Percentiles rank a stretch among this genome's conserved stretches.
phyloP scores from a whole-genome alignment of 2,888 invertebrate species.

The Aquatica leii region DNA sequence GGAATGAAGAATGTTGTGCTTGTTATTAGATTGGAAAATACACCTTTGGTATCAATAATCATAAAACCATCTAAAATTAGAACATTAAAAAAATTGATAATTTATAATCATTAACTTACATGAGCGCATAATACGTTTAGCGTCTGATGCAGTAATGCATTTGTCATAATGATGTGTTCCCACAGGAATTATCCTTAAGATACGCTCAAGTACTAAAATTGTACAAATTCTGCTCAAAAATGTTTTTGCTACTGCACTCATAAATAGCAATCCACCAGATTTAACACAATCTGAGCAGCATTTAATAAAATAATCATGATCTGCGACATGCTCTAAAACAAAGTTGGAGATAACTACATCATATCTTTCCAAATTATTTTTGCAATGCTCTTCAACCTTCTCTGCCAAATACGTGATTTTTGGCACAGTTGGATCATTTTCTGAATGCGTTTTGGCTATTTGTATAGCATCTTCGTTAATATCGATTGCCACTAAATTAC shows the following conservation, averaged over 20 bases:
- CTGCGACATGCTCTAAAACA: slow-evolving; percentile 86
- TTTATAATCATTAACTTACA: background rate
- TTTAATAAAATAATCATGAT: slow-evolving; percentile 74
- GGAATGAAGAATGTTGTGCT: background rate
- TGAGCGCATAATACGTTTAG: background rate
- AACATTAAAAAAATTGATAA: background rate
- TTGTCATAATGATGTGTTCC: slow-evolving; percentile 82
- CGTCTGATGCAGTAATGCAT: background rate
- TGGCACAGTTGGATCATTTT: slow-evolving; percentile 56
- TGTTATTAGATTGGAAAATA: background rate
- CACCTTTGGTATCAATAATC: background rate
- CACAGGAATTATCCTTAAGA: slow-evolving; percentile 76
- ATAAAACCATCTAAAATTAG: background rate
- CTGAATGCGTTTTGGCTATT: slow-evolving; percentile 72
- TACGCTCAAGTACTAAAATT: slow-evolving; percentile 80
- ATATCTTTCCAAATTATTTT: slow-evolving; percentile 64
- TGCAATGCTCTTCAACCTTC: slow-evolving; percentile 65
- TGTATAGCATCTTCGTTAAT: slow-evolving; percentile 75
- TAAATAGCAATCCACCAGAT: slow-evolving; percentile 73
- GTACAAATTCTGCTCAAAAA: slow-evolving; percentile 71
- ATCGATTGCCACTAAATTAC: slow-evolving; percentile 83
- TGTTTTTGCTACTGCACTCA: slow-evolving; percentile 74
- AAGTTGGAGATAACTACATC: slow-evolving; percentile 90
- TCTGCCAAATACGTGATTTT: slow-evolving; percentile 62
- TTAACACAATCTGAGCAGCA: slow-evolving; percentile 66